Conservation (phyloP, 2,797 vertebrate genomes). For the Forpus xanthops region DNA sequence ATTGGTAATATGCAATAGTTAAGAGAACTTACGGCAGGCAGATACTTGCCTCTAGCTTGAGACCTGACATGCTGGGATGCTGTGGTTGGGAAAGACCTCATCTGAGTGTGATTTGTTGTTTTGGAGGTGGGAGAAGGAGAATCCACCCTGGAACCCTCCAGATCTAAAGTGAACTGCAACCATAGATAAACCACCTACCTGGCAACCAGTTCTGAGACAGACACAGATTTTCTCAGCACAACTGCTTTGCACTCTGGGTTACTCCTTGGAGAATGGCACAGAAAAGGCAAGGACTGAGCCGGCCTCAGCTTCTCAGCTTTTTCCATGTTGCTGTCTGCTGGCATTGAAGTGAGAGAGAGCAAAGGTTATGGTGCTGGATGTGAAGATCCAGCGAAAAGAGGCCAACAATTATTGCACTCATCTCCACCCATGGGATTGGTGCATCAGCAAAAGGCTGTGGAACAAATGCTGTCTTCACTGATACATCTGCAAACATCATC, state of each 20-base stretch:
- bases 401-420: not conserved
- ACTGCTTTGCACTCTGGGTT: not conserved
- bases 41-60: not conserved
- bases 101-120: not conserved
- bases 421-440: not conserved
- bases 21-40: not conserved
- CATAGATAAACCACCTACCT: not conserved
- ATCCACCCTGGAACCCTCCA: not conserved
- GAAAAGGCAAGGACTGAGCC: constrained; percentile 6
- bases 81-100: not conserved
- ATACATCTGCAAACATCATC: not conserved
- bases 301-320: not conserved
- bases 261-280: not conserved
- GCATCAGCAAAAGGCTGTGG: not conserved
- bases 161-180: not conserved
- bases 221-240: constrained; percentile 35
- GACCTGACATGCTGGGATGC: not conserved
- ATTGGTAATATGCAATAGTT: not conserved
- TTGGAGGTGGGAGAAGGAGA: not conserved
- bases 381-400: not conserved
- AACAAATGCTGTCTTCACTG: not conserved
- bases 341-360: not conserved
- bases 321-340: constrained; percentile 39
- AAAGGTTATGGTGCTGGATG: not conserved
- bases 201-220: constrained; percentile 56